Percentiles rank a stretch among this genome's conserved stretches.
These are phyloP conservation scores for Amphiduros pacificus DNA, from an alignment of 2,888 invertebrate genomes.

Conservation along the genomic window DNA sequence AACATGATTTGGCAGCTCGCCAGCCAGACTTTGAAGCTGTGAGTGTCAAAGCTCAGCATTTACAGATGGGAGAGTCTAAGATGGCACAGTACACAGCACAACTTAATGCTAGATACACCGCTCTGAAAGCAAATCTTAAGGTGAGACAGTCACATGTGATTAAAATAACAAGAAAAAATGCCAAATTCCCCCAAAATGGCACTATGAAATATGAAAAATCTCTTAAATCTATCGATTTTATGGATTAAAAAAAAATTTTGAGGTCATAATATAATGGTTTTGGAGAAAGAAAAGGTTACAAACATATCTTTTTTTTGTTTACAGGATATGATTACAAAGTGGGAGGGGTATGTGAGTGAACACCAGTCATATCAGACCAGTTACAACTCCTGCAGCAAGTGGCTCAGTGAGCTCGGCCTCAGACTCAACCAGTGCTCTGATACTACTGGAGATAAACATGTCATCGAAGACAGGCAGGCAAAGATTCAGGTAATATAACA, in stretches of 20 bases:
- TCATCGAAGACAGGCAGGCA: constrained; percentile 64
- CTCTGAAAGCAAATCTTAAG: constrained; percentile 48
- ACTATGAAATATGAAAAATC: neutral
- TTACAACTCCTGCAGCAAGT: constrained; percentile 70
- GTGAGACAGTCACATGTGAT: constrained; percentile 31
- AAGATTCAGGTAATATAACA: constrained; percentile 44
- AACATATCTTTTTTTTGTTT: constrained; percentile 9
- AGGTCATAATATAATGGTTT: neutral
- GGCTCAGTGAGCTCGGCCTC: constrained; percentile 72
- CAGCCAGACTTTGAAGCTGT: constrained; percentile 86
- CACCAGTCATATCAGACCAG: constrained; percentile 79
- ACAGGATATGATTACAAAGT: constrained; percentile 77
- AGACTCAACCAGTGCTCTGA: constrained; percentile 16
- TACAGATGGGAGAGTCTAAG: constrained; percentile 81
- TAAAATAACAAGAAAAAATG: neutral
- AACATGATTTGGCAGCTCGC: constrained; percentile 75
- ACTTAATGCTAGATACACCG: constrained; percentile 73
- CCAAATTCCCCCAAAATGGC: neutral
- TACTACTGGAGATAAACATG: constrained; percentile 77
- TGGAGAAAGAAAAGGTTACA: too few relatives aligned
- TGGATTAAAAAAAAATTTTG: neutral
- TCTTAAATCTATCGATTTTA: neutral
- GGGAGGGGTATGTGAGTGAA: constrained; percentile 82
- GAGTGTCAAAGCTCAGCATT: constrained; percentile 80
- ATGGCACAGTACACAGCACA: constrained; percentile 85